phyloP scores from a whole-genome alignment of 30 jellyfish, hydroid and myxozoan genomes.

The Hydractinia echinata region DNA sequence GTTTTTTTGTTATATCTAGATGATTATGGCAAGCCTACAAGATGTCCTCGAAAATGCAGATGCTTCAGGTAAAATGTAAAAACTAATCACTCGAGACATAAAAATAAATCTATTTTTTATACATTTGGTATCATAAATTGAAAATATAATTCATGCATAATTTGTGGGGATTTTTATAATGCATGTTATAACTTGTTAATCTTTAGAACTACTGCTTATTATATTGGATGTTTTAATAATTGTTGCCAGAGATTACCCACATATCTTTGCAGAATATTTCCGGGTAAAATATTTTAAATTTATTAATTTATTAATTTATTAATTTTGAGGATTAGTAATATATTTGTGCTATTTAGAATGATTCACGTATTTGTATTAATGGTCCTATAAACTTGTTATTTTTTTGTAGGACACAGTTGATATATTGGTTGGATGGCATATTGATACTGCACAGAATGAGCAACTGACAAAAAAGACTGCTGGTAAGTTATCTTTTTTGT shows the following conservation, averaged over 20 bases:
- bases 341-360: too few relatives aligned
- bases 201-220: constrained; percentile 70
- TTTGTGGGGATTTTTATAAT: background rate
- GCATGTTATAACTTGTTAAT: background rate
- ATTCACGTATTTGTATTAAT: background rate
- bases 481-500: constrained; percentile 31
- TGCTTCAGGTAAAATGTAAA: constrained; percentile 61
- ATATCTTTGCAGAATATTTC: constrained; percentile 85
- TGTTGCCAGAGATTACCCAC: constrained; percentile 85
- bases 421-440: constrained; percentile 97
- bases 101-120: too few relatives aligned
- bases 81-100: background rate
- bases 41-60: constrained; percentile 97
- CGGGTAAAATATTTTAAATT: constrained; percentile 42
- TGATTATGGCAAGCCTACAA: constrained; percentile 84
- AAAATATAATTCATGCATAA: too few relatives aligned
- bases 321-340: background rate
- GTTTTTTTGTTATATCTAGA: constrained; percentile 38
- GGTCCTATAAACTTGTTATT: background rate
- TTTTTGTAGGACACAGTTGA: constrained; percentile 77
- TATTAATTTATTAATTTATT: background rate
- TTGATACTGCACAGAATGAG: constrained; percentile 82
- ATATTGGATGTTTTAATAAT: constrained; percentile 63
- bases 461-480: constrained; percentile 53
- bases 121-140: too few relatives aligned